phyloP scores from a whole-genome alignment of 2,888 invertebrate species.

The Ceraclea dissimilis region DNA sequence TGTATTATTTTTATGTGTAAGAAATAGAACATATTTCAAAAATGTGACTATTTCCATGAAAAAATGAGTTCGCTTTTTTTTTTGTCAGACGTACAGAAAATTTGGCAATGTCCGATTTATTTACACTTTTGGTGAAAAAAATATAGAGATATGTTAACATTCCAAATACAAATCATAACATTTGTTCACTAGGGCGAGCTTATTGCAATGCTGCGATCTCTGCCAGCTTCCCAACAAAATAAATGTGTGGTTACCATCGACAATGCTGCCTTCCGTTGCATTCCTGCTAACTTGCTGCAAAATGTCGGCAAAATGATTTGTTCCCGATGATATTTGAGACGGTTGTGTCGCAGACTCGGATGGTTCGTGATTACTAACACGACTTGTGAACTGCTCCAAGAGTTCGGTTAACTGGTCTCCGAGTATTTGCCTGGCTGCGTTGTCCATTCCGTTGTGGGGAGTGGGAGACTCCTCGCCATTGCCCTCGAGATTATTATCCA shows the following conservation, averaged over 20 bases:
- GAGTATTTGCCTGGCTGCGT: constrained; percentile 17
- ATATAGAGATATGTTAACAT: too few species aligned
- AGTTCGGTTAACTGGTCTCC: constrained; percentile 21
- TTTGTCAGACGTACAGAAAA: too few species aligned
- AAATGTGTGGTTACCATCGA: background rate
- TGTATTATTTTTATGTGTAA: too few species aligned
- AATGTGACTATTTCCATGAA: too few species aligned
- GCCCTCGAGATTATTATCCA: constrained; percentile 47
- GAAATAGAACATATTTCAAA: too few species aligned
- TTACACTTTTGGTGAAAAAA: too few species aligned
- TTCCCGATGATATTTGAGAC: constrained; percentile 1
- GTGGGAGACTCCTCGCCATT: constrained; percentile 41
- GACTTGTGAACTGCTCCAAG: constrained; percentile 20
- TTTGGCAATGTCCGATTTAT: too few species aligned
- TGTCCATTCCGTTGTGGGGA: constrained; percentile 17
- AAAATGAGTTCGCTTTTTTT: too few species aligned
- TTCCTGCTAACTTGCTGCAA: constrained; percentile 15
- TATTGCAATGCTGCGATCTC: too few species aligned
- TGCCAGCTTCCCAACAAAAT: too few species aligned
- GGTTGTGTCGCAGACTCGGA: constrained; percentile 5
- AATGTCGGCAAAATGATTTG: constrained; percentile 11
- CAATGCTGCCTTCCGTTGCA: background rate
- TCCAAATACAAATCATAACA: too few species aligned
- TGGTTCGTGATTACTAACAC: constrained; percentile 12
- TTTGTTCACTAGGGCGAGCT: too few species aligned